These are phyloP conservation scores for Cephalopterus ornatus DNA, from an alignment of 2,113 vertebrate genomes.

Conservation along the genomic window DNA sequence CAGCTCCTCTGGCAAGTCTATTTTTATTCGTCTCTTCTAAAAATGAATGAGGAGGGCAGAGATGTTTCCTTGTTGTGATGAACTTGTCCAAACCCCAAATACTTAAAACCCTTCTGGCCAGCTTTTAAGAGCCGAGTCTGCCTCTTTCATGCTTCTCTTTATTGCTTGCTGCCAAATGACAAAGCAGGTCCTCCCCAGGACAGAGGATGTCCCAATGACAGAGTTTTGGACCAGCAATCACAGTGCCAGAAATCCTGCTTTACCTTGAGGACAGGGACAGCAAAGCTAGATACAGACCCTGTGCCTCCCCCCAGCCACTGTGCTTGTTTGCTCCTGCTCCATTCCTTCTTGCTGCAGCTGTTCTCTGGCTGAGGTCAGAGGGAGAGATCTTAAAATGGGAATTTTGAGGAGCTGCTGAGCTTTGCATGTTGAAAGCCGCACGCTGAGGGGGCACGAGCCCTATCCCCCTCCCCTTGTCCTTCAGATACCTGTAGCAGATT, in stretches of 20 bases:
- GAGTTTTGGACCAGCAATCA: background rate
- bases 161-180: background rate
- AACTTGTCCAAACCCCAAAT: background rate
- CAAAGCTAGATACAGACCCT: background rate
- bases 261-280: background rate
- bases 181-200: background rate
- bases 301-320: background rate
- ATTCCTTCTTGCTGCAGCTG: background rate
- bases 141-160: background rate
- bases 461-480: background rate
- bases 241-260: background rate
- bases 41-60: background rate
- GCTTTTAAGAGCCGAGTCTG: background rate
- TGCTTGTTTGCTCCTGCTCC: background rate
- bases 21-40: background rate
- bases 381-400: background rate
- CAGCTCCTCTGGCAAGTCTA: background rate
- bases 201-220: background rate
- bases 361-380: background rate
- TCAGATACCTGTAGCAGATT: background rate
- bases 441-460: accelerated
- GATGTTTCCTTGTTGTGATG: background rate
- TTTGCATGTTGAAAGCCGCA: background rate
- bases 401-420: background rate
- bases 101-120: background rate